Percentiles rank a stretch among this genome's conserved stretches.
phyloP scores from a whole-genome alignment of 2,888 invertebrate species.

The Branchipolynoe longqiensis region DNA sequence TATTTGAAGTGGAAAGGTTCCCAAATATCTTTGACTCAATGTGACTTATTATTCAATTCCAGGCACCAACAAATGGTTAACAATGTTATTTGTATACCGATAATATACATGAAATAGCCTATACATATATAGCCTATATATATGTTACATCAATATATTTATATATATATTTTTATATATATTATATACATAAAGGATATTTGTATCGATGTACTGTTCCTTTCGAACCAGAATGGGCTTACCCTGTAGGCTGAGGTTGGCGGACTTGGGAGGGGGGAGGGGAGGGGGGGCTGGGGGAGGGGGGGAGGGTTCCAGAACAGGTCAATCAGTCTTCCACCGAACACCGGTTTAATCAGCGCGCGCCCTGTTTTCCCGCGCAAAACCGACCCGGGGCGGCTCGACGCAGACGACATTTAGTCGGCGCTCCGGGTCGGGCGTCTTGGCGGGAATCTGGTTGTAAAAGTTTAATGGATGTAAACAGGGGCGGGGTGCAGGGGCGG shows the following conservation, averaged over 20 bases:
- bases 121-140: too few species aligned
- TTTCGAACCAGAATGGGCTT: too few species aligned
- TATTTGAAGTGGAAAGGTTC: too few species aligned
- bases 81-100: too few species aligned
- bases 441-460: slow-evolving; percentile 46
- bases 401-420: slow-evolving; percentile 40
- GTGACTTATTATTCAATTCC: too few species aligned
- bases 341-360: slow-evolving; percentile 43
- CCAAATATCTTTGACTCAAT: too few species aligned
- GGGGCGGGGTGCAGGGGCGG: neutral
- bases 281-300: neutral
- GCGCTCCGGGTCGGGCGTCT: slow-evolving; percentile 1
- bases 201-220: too few species aligned
- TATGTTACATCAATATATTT: too few species aligned
- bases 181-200: too few species aligned
- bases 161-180: too few species aligned
- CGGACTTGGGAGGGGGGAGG: neutral
- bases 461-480: slow-evolving; percentile 57
- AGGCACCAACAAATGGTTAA: too few species aligned
- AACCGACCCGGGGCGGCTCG: slow-evolving; percentile 16
- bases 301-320: neutral
- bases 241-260: neutral
- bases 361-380: slow-evolving; percentile 11
- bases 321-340: slow-evolving; percentile 29
- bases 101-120: too few species aligned